Evolutionary conservation across 2,888 invertebrate species (phyloP).

Genomic region (Lithophane leautieri): DNA sequence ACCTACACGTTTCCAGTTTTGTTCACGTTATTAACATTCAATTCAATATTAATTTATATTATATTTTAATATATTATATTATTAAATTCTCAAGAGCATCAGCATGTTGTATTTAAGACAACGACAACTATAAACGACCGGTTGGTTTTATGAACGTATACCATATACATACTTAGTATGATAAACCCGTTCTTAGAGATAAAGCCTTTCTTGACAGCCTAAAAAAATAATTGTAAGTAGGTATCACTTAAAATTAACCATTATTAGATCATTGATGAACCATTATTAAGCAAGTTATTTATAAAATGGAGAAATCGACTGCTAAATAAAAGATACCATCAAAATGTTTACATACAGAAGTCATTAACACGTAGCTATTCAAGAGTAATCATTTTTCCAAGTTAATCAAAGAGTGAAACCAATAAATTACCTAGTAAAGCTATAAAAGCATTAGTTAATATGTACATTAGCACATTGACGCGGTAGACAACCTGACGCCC

Average conservation of each 20-base stretch:
- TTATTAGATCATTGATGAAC: not conserved
- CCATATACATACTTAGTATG: too few species aligned
- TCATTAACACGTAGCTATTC: slow-evolving; percentile 2
- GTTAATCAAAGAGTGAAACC: slow-evolving; percentile 55
- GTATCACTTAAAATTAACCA: not conserved
- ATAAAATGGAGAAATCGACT: not conserved
- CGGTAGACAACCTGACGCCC: slow-evolving; percentile 77
- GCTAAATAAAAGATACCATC: not conserved
- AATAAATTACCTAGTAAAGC: slow-evolving; percentile 64
- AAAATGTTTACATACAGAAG: slow-evolving; percentile 6
- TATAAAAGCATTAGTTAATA: slow-evolving; percentile 68
- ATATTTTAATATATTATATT: not conserved
- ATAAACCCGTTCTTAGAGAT: not conserved
- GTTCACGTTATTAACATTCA: too few species aligned
- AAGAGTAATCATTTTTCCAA: slow-evolving; percentile 37
- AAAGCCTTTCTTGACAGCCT: not conserved
- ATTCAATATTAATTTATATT: too few species aligned
- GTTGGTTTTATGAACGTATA: not conserved
- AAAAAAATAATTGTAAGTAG: not conserved
- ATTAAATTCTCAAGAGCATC: not conserved
- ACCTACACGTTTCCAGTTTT: not conserved
- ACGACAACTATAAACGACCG: not conserved
- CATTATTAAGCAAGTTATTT: not conserved
- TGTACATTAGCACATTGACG: slow-evolving; percentile 73
- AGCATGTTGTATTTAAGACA: not conserved